Evolutionary conservation across 2,113 vertebrate genomes (phyloP).

Genomic region (Sinocyclocheilus rhinocerous): DNA sequence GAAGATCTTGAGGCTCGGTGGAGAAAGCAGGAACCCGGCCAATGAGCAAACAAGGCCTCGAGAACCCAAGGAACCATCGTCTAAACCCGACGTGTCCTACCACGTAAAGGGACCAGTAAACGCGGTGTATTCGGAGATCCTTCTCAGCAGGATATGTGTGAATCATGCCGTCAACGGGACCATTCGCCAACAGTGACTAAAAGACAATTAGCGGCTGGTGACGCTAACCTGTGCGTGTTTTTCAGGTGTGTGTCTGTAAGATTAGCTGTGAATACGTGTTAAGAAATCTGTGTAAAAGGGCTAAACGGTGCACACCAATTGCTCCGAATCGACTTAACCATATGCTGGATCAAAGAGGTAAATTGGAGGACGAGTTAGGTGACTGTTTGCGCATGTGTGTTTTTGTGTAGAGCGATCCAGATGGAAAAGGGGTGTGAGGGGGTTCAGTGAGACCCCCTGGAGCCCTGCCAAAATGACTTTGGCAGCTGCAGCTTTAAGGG

Average conservation of each 20-base stretch:
- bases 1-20: slow-evolving; percentile 71
- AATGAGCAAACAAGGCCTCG: slow-evolving; percentile 53
- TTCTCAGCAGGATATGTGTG: slow-evolving; percentile 90
- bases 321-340: background rate
- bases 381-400: slow-evolving; percentile 35
- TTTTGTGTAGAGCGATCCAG: slow-evolving; percentile 12
- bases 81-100: slow-evolving; percentile 77
- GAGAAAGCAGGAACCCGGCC: slow-evolving; percentile 69
- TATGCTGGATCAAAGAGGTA: slow-evolving; percentile 31
- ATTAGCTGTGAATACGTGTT: background rate
- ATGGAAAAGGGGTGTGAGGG: background rate
- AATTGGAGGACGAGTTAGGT: background rate
- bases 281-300: slow-evolving; percentile 6
- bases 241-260: slow-evolving; percentile 24
- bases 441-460: slow-evolving; percentile 50
- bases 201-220: slow-evolving; percentile 33
- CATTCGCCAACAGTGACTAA: slow-evolving; percentile 49
- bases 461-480: slow-evolving; percentile 61
- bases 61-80: slow-evolving; percentile 59
- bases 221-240: slow-evolving; percentile 24
- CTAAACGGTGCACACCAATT: background rate
- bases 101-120: slow-evolving; percentile 90
- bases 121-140: slow-evolving; percentile 93
- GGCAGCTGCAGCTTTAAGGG: slow-evolving; percentile 60
- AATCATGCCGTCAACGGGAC: slow-evolving; percentile 55